Evolutionary conservation across 2,797 vertebrate genomes (phyloP).

Genomic region (Cygnus olor): DNA sequence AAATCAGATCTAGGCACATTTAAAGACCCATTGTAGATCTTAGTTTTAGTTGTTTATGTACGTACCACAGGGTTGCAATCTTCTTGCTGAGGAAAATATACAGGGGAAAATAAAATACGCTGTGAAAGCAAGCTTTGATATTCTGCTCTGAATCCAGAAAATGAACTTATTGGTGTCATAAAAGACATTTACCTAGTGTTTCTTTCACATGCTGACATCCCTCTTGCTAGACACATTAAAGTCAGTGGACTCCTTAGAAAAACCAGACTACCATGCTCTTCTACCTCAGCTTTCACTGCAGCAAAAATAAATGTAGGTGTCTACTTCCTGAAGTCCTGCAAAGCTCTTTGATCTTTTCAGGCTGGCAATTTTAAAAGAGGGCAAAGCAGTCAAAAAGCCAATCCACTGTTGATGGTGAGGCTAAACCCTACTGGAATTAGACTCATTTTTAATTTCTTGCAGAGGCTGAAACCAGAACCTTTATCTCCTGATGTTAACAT

Average conservation of each 20-base stretch:
- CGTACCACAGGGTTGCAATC: neutral
- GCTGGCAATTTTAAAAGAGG: neutral
- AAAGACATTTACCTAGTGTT: neutral
- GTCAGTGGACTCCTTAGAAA: neutral
- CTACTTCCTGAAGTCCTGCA: neutral
- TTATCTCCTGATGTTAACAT: neutral
- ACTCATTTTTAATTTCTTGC: neutral
- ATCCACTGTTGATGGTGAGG: neutral
- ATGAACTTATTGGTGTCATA: neutral
- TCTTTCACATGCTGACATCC: neutral
- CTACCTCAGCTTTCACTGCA: neutral
- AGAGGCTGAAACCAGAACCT: neutral
- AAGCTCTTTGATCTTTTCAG: neutral
- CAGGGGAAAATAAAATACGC: neutral
- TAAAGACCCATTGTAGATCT: neutral
- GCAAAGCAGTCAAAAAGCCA: neutral
- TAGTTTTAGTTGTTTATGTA: neutral
- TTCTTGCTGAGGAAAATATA: neutral
- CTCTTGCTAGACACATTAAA: neutral
- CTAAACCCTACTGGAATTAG: neutral
- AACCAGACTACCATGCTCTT: neutral
- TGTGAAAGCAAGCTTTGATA: neutral
- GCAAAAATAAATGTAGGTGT: neutral
- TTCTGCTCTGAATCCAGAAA: neutral
- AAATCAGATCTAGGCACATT: neutral